A percentile compares a stretch with the other conserved stretches of the same genome.
phyloP scores from a whole-genome alignment of 2,888 invertebrate genomes.

The Hirtodrosophila histrioides region DNA sequence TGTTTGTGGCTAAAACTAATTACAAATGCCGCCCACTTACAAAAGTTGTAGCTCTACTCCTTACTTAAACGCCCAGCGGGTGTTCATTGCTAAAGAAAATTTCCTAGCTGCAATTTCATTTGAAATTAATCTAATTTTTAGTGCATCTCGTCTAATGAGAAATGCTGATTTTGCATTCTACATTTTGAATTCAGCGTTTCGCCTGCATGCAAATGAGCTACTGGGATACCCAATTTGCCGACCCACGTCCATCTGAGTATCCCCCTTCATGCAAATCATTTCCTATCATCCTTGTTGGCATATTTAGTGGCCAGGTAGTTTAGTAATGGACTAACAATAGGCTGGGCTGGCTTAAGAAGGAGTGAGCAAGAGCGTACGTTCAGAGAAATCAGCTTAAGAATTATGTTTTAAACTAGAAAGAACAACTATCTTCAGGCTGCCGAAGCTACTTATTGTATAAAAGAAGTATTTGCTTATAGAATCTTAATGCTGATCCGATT shows the following conservation, averaged over 20 bases:
- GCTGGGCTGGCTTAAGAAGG: constrained; percentile 15
- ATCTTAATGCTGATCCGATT: no score
- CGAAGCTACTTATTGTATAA: no score
- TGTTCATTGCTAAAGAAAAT: constrained; percentile 38
- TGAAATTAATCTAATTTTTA: constrained; percentile 76
- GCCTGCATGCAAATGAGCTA: constrained; percentile 68
- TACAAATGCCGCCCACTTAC: constrained; percentile 55
- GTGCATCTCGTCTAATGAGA: constrained; percentile 61
- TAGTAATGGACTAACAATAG: constrained; percentile 62
- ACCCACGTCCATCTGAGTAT: constrained; percentile 40
- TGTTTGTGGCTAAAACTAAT: constrained; percentile 75
- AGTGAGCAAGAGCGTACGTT: no score
- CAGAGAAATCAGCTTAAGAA: no score
- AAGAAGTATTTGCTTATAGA: no score
- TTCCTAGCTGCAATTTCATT: constrained; percentile 65
- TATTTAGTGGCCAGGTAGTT: constrained; percentile 63
- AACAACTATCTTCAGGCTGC: no score
- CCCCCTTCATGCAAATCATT: constrained; percentile 60
- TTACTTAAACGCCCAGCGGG: constrained; percentile 1
- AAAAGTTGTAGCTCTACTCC: constrained; percentile 18
- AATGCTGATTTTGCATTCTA: constrained; percentile 76
- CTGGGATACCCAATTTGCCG: constrained; percentile 13
- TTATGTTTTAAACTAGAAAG: no score
- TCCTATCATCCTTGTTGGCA: constrained; percentile 41
- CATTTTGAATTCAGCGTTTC: constrained; percentile 21